phyloP scores from a whole-genome alignment of 2,797 vertebrate genomes.

The Coilia nasus region DNA sequence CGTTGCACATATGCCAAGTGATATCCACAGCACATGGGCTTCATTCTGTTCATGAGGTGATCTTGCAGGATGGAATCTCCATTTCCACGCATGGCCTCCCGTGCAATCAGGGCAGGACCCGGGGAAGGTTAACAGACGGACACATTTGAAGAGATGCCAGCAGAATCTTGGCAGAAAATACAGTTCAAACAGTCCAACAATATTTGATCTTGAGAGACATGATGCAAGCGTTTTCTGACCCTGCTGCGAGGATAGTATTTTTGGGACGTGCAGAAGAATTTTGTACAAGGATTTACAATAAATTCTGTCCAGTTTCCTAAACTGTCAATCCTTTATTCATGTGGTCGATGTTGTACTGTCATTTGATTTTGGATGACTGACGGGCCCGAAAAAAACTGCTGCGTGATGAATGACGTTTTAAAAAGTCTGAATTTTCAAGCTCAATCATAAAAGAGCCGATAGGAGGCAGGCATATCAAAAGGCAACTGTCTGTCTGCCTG shows the following conservation, averaged over 20 bases:
- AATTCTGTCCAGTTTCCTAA: not conserved
- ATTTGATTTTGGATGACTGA: not conserved
- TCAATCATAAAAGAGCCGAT: not conserved
- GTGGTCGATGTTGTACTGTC: not conserved
- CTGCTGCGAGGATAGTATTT: not conserved
- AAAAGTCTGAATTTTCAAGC: not conserved
- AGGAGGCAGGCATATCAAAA: not conserved
- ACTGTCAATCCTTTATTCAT: not conserved
- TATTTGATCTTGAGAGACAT: not conserved
- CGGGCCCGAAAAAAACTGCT: not conserved
- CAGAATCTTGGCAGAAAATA: not conserved
- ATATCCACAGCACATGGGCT: slow-evolving; percentile 13
- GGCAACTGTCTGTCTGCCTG: not conserved
- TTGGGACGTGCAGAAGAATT: not conserved
- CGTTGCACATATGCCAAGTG: not conserved
- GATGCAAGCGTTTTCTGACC: not conserved
- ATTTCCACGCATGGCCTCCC: slow-evolving; percentile 4
- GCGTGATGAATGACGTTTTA: not conserved
- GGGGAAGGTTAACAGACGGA: slow-evolving; percentile 1
- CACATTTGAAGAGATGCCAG: not conserved
- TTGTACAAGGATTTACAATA: not conserved
- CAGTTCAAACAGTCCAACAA: slow-evolving; percentile 11
- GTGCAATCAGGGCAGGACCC: not conserved
- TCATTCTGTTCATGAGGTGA: not conserved
- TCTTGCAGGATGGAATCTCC: slow-evolving; percentile 1